These are phyloP conservation scores for Circaetus gallicus DNA, from an alignment of 2,113 vertebrate species.

Conservation along the genomic window DNA sequence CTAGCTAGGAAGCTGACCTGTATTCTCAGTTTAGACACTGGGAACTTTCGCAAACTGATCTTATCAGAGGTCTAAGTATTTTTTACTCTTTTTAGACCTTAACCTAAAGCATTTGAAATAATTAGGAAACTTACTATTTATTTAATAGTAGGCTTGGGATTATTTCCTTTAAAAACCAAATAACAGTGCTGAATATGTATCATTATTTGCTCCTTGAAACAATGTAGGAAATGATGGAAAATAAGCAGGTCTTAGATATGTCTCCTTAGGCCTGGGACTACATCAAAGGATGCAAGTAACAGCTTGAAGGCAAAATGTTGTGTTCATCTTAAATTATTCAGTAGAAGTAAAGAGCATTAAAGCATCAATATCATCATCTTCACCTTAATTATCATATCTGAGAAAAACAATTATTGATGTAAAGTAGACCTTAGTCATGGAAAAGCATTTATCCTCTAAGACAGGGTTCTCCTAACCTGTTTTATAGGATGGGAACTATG, in stretches of 20 bases:
- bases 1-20: neutral
- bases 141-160: neutral
- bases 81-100: neutral
- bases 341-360: neutral
- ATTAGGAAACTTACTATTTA: neutral
- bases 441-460: neutral
- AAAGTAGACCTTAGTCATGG: neutral
- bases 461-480: neutral
- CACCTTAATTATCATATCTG: neutral
- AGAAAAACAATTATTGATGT: neutral
- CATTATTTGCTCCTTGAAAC: neutral
- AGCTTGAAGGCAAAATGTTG: neutral
- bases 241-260: neutral
- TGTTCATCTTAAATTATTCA: slow-evolving; percentile 1
- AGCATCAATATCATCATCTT: neutral
- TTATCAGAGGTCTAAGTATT: neutral
- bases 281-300: neutral
- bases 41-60: neutral
- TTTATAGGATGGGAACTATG: neutral
- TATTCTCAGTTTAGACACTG: neutral
- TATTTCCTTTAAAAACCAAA: neutral
- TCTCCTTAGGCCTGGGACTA: neutral
- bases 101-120: neutral
- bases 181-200: neutral
- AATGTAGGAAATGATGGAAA: neutral